Evolutionary conservation across 1,140 invertebrate species (phyloP), one percentile per base, ranked within the genome.

Genomic region (Monochamus saltuarius): DNA sequence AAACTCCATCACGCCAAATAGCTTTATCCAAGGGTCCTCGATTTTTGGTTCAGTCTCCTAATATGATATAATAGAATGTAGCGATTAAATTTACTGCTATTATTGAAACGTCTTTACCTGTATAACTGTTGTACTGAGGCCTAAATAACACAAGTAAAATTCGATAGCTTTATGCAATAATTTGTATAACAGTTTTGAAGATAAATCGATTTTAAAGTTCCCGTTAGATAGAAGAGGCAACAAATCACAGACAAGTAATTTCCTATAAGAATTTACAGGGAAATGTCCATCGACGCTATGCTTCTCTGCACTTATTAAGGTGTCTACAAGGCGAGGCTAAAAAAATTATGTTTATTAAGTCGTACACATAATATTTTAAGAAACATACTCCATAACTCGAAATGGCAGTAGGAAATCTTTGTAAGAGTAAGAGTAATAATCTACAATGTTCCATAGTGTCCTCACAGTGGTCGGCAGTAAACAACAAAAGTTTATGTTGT

Each of bases 361-460:
- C 6, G 22, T 6, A 29, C n/a, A n/a, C n/a, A 6, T 6, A 65
- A 50, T 13, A n/a, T 37, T 53, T 57, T 34, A 45, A 57, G 2
- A 59, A 54, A 51, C 78, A 80, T 80, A 91, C 89, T 37, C 89
- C 91, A 75, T 92, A 86, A 42, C 85, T 85, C 13, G 82, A 72
- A 11, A 89, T 85, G n/a, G 89, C 85, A 70, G 88, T 87, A 37
- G 91, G 90, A 80, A 94, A 94, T 70, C 87, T 85, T 67, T 87
- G 87, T 45, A 94, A 79, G 50, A 94, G 80, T 39, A 94, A 73
- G 29, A 95, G 80, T 42, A 92, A 78, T 45, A 94, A 77, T 65
- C 89, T 83, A 74, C 91, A 93, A 75, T 93, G 90, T 71, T 94
- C 90, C 82, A 93, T 87, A 19, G 89, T 92, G 73, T 94, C 90